Conservation (phyloP, 2,113 vertebrate genomes). For the Cynopterus brachyotis region DNA sequence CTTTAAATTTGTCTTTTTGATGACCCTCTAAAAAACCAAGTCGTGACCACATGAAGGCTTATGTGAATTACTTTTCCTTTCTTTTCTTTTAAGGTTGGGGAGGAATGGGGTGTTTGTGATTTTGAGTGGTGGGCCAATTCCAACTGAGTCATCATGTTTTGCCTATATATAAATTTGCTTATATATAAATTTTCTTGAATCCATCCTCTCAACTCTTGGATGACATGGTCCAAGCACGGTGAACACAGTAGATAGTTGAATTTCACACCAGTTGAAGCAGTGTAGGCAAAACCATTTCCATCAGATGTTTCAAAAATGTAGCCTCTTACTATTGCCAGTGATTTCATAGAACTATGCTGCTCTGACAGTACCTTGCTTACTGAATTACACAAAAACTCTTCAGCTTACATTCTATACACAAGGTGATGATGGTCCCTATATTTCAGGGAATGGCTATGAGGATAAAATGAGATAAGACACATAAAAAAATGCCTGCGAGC, state of each 20-base stretch:
- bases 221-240: not conserved
- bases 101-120: not conserved
- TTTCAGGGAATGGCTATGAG: not conserved
- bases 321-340: not conserved
- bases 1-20: not conserved
- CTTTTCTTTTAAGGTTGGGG: not conserved
- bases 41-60: not conserved
- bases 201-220: not conserved
- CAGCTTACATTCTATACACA: not conserved
- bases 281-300: not conserved
- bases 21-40: conserved; percentile 25
- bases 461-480: not conserved
- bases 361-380: not conserved
- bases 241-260: not conserved
- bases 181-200: not conserved
- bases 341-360: not conserved
- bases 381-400: not conserved
- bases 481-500: not conserved
- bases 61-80: not conserved
- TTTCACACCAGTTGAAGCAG: not conserved
- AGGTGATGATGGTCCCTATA: fast-evolving
- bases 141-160: not conserved
- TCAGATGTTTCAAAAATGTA: conserved; percentile 36
- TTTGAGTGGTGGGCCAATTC: not conserved
- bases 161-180: not conserved